Evolutionary conservation across 2,888 invertebrate species (phyloP).

Genomic region (Drosophila nr. perissopoda): DNA sequence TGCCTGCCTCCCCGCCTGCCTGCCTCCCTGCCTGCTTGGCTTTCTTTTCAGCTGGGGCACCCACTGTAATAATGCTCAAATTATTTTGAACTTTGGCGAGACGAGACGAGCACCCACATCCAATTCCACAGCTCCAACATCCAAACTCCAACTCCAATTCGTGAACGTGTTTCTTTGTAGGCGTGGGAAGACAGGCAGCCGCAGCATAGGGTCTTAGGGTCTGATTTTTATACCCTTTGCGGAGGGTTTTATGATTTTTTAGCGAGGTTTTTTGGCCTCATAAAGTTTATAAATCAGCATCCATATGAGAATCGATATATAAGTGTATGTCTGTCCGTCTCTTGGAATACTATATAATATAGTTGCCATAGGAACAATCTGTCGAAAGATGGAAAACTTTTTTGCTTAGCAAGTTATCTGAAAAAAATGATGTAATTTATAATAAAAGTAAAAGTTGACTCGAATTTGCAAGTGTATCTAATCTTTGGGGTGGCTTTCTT

Average conservation of each 20-base stretch:
- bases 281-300: neutral
- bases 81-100: conserved; percentile 72
- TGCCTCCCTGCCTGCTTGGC: conserved; percentile 3
- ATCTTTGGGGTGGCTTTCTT: neutral
- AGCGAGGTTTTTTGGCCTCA: neutral
- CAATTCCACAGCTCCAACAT: conserved; percentile 1
- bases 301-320: neutral
- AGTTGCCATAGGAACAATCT: neutral
- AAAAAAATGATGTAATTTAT: neutral
- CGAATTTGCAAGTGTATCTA: neutral
- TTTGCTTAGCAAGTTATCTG: neutral
- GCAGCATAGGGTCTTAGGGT: conserved; percentile 1
- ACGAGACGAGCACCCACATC: conserved; percentile 66
- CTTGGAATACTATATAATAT: no score
- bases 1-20: conserved; percentile 14
- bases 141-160: neutral
- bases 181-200: conserved; percentile 55
- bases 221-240: neutral
- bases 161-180: conserved; percentile 14
- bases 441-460: neutral
- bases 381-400: neutral
- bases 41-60: conserved; percentile 47
- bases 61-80: conserved; percentile 70
- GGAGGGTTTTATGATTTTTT: neutral
- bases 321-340: neutral